Base-by-base conservation (phyloP, 2,888 invertebrate species). In the Tetrapedia diversipes region DNA sequence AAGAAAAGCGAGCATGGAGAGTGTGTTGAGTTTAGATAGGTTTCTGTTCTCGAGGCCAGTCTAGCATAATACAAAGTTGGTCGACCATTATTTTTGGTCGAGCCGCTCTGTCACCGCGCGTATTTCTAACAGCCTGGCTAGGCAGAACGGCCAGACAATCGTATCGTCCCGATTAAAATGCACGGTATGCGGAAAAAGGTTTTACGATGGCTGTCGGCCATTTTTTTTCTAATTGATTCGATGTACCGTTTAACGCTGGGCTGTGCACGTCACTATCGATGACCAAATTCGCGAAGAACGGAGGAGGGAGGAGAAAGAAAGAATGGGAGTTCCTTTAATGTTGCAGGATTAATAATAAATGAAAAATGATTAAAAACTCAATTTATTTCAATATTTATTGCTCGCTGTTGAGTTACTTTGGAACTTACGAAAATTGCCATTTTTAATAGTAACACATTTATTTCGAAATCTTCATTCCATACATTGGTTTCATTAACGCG, bases 61-160 rank as follows among this genome's bases (percentile, higher is more conserved):
- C 81, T 71, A 78, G 69, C 69, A 68, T 73, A 79, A 68, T 73
- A 79, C 73, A 82, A 75, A 82, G 82, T 77, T 82, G 59, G 75
- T 72, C 76, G 78, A 67, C 69, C 74, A 82, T 76, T 81, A 81
- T 79, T 82, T 82, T 76, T 70, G 81, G 78, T 79, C 72, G 77
- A 47, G 54, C 73, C 66, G 69, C 54, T 56, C 70, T 68, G 60
- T 65, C 63, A 34, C 67, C 47, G 37, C 41, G 72, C n/a, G 80
- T 79, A 79, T 79, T 80, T 70, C 70, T 27, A 67, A 32, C 59
- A 59, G 29, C 34, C 43, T 24, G 59, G n/a, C 3, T 54, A 37
- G 63, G 24, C 49, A 45, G 57, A 41, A 54, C 43, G 22, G 54
- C 34, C 63, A 64, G 45, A 45, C 63, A 54, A 45, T 10, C 29